Evolutionary conservation across 2,797 vertebrate genomes (phyloP).

Genomic region (Poecile montanus): DNA sequence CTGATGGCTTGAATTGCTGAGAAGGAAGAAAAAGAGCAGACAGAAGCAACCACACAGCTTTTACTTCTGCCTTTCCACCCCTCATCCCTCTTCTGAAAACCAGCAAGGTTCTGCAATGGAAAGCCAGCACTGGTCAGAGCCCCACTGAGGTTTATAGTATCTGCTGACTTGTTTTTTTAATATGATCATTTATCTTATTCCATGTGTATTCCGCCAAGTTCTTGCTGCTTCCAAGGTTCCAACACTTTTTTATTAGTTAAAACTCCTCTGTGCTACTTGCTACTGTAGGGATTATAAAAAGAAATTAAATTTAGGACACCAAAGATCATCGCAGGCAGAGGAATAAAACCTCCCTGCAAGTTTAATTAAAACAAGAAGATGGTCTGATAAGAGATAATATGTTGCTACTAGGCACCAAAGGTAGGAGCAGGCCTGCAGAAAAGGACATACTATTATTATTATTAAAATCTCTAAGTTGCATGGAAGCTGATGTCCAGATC

Average conservation of each 20-base stretch:
- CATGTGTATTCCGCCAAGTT: not conserved
- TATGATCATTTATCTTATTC: not conserved
- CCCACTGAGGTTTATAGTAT: not conserved
- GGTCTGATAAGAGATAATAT: not conserved
- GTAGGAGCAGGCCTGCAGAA: not conserved
- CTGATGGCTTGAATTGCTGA: not conserved
- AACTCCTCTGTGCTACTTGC: not conserved
- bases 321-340: not conserved
- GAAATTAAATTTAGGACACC: conserved; percentile 12
- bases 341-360: conserved; percentile 12
- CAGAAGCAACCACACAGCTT: not conserved
- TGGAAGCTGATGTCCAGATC: not conserved
- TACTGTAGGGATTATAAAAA: not conserved
- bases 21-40: not conserved
- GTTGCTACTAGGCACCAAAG: not conserved
- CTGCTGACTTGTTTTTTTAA: not conserved
- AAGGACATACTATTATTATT: not conserved
- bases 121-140: not conserved
- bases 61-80: not conserved
- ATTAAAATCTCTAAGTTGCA: not conserved
- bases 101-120: not conserved
- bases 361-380: conserved; percentile 15
- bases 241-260: not conserved
- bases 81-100: not conserved
- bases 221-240: not conserved